phyloP scores from a whole-genome alignment of 2,797 vertebrate genomes.

The Peromyscus attwateri region DNA sequence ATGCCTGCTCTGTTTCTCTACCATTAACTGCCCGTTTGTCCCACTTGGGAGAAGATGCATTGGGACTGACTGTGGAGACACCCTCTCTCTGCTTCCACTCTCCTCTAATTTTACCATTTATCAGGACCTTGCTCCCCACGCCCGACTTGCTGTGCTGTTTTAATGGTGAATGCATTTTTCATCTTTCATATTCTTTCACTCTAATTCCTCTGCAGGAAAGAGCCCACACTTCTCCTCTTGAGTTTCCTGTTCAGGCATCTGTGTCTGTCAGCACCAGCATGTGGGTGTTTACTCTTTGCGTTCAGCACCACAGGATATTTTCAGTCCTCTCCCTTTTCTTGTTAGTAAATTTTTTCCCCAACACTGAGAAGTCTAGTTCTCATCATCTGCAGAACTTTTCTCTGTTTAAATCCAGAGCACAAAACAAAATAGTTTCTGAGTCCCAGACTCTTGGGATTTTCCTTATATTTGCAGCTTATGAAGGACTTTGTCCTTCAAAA shows the following conservation, averaged over 20 bases:
- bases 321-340: neutral
- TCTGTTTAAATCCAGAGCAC: neutral
- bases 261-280: neutral
- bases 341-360: neutral
- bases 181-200: neutral
- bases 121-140: neutral
- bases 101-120: neutral
- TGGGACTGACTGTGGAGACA: neutral
- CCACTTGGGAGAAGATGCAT: neutral
- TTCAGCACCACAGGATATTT: neutral
- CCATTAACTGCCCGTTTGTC: too few species aligned
- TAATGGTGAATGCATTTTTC: neutral
- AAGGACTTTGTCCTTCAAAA: neutral
- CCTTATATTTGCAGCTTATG: neutral
- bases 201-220: neutral
- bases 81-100: neutral
- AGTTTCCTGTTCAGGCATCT: neutral
- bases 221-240: neutral
- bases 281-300: neutral
- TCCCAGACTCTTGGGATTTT: neutral
- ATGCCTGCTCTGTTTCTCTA: neutral
- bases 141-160: neutral
- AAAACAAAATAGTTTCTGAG: neutral
- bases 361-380: neutral
- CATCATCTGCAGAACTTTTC: neutral